Evolutionary conservation across 2,888 invertebrate genomes (phyloP).

Genomic region (Lycia hirtaria): DNA sequence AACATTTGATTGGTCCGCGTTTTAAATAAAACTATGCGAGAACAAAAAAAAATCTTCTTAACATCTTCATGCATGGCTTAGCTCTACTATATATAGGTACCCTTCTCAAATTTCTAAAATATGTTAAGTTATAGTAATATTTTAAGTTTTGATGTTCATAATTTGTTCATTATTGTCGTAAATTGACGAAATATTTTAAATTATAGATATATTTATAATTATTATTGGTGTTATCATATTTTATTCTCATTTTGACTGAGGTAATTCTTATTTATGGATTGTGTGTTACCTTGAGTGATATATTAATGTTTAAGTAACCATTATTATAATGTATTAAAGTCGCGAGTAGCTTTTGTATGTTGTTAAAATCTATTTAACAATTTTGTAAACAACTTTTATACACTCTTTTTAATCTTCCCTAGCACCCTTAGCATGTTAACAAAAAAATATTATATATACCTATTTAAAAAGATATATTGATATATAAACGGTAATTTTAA

Average conservation of each 20-base stretch:
- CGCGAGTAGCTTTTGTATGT: conserved; percentile 84
- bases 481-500: conserved; percentile 30
- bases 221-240: conserved; percentile 43
- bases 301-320: conserved; percentile 70
- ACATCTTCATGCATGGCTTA: conserved; percentile 10
- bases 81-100: conserved; percentile 7
- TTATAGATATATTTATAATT: conserved; percentile 36
- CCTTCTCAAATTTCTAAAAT: conserved; percentile 49
- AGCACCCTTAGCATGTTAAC: conserved; percentile 75
- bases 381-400: conserved; percentile 84
- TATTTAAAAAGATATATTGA: conserved; percentile 6
- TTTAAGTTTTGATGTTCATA: conserved; percentile 57
- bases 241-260: conserved; percentile 67
- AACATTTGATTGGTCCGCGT: no score
- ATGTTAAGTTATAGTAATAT: conserved; percentile 41
- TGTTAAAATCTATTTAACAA: conserved; percentile 81
- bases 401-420: conserved; percentile 84
- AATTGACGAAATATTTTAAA: conserved; percentile 48
- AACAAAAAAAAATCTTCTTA: not conserved
- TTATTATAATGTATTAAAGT: conserved; percentile 67
- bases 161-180: conserved; percentile 48
- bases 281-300: conserved; percentile 73
- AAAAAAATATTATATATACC: conserved; percentile 44
- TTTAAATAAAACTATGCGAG: not conserved
- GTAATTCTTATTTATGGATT: conserved; percentile 65